These are phyloP conservation scores for Tetrao urogallus DNA, from an alignment of 2,113 vertebrate species.

Conservation along the genomic window DNA sequence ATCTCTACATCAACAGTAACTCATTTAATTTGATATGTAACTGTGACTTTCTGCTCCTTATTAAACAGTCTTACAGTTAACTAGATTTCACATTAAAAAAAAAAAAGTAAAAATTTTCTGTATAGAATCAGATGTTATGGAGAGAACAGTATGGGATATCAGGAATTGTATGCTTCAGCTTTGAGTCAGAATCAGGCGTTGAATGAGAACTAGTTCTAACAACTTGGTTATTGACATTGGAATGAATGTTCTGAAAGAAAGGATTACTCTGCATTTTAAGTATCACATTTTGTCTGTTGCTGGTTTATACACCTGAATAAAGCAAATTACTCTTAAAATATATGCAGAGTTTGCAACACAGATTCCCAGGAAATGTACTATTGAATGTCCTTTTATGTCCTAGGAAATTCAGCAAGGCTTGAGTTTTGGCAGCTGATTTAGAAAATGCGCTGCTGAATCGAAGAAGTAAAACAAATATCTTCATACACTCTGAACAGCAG, in stretches of 20 bases:
- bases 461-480: background rate
- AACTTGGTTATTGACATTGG: background rate
- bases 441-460: background rate
- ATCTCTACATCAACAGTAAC: background rate
- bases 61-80: background rate
- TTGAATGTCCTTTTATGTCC: background rate
- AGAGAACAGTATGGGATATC: background rate
- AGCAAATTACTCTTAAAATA: background rate
- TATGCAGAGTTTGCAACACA: background rate
- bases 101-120: background rate
- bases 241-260: background rate
- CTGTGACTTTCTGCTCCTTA: background rate
- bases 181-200: background rate
- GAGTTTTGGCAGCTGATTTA: background rate
- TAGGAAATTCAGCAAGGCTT: background rate
- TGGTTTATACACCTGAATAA: background rate
- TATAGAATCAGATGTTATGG: background rate
- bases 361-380: too few relatives aligned
- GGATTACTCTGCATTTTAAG: background rate
- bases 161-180: background rate
- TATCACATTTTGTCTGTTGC: background rate
- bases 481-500: background rate
- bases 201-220: background rate
- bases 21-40: background rate
- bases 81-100: background rate